These are phyloP conservation scores for Haliclystus octoradiatus DNA, from an alignment of 30 jellyfish, hydroid and myxozoan species.

Conservation along the genomic window DNA sequence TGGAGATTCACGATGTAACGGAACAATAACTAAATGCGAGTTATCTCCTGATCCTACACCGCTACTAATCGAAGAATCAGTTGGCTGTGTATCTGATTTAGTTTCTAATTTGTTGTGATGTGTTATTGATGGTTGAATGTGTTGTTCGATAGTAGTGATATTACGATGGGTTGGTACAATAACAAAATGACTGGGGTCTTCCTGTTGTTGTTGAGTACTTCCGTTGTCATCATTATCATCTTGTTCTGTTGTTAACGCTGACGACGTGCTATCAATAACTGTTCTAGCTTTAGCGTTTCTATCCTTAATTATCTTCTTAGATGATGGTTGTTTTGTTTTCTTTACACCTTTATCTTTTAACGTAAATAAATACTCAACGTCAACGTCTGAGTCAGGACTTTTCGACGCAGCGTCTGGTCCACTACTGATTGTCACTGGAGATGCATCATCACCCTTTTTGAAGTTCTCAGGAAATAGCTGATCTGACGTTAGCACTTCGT, in stretches of 20 bases:
- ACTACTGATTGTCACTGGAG: not conserved
- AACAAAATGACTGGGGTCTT: slow-evolving; percentile 29
- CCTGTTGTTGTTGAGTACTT: no score
- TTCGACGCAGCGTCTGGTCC: not conserved
- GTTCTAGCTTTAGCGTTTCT: not conserved
- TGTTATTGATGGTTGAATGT: not conserved
- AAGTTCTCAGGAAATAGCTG: slow-evolving; percentile 70
- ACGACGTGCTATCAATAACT: not conserved
- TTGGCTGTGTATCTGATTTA: not conserved
- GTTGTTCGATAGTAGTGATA: not conserved
- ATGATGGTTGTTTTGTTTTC: no score
- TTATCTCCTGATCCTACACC: not conserved
- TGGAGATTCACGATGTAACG: not conserved
- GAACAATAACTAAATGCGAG: not conserved
- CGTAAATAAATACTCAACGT: not conserved
- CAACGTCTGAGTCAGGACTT: not conserved
- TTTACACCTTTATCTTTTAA: not conserved
- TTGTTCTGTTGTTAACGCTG: not conserved
- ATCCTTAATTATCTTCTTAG: no score
- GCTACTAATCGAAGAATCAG: not conserved
- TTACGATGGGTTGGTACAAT: slow-evolving; percentile 27
- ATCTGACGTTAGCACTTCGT: slow-evolving; percentile 66
- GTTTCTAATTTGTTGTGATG: not conserved
- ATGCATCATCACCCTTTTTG: not conserved
- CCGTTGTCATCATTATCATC: not conserved